A percentile compares a stretch with the other conserved stretches of the same genome.
phyloP scores from a whole-genome alignment of 2,797 vertebrate genomes.

The Psittacula echo region DNA sequence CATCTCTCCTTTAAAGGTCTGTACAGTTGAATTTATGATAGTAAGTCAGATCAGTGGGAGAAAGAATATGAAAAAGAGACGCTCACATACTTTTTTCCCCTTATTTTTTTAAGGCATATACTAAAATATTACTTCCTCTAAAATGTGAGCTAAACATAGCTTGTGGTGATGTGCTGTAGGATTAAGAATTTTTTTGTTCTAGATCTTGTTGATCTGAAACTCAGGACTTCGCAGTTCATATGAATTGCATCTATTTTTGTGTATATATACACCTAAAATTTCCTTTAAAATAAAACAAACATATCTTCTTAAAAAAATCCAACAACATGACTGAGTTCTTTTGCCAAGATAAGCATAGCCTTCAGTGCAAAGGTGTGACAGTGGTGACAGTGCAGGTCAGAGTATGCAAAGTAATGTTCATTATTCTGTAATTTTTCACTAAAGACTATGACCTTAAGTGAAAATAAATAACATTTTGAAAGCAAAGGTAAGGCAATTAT shows the following conservation, averaged over 20 bases:
- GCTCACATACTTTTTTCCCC: background rate
- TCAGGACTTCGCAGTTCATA: background rate
- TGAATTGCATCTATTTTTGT: background rate
- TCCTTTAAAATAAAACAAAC: background rate
- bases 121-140: background rate
- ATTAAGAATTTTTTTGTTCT: background rate
- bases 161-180: background rate
- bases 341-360: background rate
- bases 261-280: background rate
- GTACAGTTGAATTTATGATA: background rate
- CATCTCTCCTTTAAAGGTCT: background rate
- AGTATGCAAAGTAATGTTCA: constrained; percentile 66
- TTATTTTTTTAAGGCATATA: background rate
- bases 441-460: constrained; percentile 60
- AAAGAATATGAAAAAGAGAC: background rate
- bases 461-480: constrained; percentile 71
- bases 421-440: constrained; percentile 70
- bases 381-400: constrained; percentile 44
- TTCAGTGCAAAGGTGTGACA: constrained; percentile 54
- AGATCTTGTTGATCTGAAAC: background rate
- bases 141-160: background rate
- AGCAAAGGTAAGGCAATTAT: constrained; percentile 69
- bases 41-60: background rate
- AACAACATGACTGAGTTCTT: background rate
- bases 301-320: background rate